Percentiles rank a stretch among this genome's conserved stretches.
These are phyloP conservation scores for Cephus pygmeus DNA, from an alignment of 2,888 invertebrate genomes.

Conservation along the genomic window DNA sequence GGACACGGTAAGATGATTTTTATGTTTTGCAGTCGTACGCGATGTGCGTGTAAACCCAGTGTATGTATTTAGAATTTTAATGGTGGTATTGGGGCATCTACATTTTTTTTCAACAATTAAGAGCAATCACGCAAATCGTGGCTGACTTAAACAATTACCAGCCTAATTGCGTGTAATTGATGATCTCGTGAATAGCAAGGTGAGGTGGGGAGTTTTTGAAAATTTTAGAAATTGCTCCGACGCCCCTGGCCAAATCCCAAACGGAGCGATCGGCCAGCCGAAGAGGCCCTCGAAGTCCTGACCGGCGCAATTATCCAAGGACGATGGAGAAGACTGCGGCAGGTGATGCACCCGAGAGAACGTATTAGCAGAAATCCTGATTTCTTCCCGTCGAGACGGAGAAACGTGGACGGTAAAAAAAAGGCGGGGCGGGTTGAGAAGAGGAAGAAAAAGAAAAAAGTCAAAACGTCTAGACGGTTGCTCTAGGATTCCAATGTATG, in stretches of 20 bases:
- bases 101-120: not conserved
- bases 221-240: constrained; percentile 31
- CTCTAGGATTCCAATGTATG: not conserved
- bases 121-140: not conserved
- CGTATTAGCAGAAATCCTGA: constrained; percentile 54
- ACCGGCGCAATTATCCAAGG: constrained; percentile 59
- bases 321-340: constrained; percentile 48
- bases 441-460: not conserved
- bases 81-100: not conserved
- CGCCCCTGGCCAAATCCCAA: constrained; percentile 31
- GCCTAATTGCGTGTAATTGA: constrained; percentile 36
- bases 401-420: not conserved
- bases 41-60: too few relatives aligned
- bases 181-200: constrained; percentile 18
- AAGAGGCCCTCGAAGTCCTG: constrained; percentile 23
- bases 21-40: not conserved
- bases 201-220: constrained; percentile 24
- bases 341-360: constrained; percentile 53
- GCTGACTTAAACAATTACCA: constrained; percentile 1
- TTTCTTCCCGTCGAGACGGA: constrained; percentile 35
- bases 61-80: not conserved
- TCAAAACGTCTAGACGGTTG: not conserved
- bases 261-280: constrained; percentile 19
- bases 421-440: not conserved
- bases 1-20: not conserved